Conservation (phyloP, 2,113 vertebrate species). For the Pseudorhombus dupliciocellatus region DNA sequence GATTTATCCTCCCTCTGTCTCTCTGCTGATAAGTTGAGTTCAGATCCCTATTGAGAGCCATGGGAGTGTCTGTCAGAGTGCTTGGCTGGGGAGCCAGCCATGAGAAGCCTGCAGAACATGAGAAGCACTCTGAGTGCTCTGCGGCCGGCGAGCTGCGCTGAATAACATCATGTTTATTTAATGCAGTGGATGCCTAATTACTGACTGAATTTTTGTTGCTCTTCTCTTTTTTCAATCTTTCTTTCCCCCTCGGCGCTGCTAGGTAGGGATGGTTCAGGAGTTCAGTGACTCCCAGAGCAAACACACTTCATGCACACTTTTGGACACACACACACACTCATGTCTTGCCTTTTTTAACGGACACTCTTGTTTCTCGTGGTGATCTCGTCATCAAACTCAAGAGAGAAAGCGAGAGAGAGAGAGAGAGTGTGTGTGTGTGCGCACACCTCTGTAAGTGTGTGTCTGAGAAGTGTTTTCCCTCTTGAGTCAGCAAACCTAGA, state of each 20-base stretch:
- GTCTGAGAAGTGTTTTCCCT: conserved; percentile 28
- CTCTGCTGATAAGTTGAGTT: conserved; percentile 60
- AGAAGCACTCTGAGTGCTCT: conserved; percentile 28
- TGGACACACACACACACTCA: not conserved
- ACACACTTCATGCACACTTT: not conserved
- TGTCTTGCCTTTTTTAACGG: conserved; percentile 22
- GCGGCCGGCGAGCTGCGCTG: conserved; percentile 29
- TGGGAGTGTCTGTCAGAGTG: conserved; percentile 66
- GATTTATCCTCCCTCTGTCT: conserved; percentile 44
- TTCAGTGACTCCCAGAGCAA: conserved; percentile 66
- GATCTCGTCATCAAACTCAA: conserved; percentile 21
- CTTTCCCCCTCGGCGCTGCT: conserved; percentile 39
- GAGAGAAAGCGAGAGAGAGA: too few species aligned
- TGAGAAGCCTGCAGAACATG: conserved; percentile 52
- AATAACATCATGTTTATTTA: conserved; percentile 81
- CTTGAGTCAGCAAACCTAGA: conserved; percentile 55
- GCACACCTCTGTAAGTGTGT: not conserved
- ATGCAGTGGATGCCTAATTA: conserved; percentile 77
- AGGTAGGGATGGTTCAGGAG: conserved; percentile 76
- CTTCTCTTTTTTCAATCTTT: conserved; percentile 52
- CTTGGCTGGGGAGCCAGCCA: conserved; percentile 38
- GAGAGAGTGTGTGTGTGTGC: conserved; percentile 20
- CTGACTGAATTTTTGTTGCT: conserved; percentile 66
- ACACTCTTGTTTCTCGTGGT: conserved; percentile 25
- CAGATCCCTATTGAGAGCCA: conserved; percentile 58